Base-by-base conservation (phyloP, 2,113 vertebrate species). In the Panurus biarmicus region DNA sequence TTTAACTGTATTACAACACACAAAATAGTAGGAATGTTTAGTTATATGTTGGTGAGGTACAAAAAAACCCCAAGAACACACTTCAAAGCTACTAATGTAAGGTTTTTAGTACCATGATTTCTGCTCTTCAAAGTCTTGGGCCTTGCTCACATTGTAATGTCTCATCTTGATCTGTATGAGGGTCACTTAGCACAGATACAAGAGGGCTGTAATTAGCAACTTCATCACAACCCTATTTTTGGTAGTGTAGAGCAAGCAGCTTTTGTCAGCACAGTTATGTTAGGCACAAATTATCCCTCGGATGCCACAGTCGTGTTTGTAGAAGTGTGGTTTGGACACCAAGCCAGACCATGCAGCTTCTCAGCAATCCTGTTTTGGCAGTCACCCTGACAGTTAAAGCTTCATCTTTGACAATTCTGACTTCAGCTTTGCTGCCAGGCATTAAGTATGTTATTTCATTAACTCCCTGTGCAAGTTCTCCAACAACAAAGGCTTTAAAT, bases 311-410 rank as follows among this genome's bases (percentile, higher is more conserved):
- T 28, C 4, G 4, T 74, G 60, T 58, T 61, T 70, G 67, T 22
- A 67, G 54, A 83, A 85, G n/a, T 5, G 9, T 81, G 72, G 15
- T 93, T 78, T 85, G 70, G 54, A 93, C 70, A 88, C 36, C 20
- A 72, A 77, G 44, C 57, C 73, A 94, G 81, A 60, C 29, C 50
- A 81, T 72, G 9, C 66, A 91, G 85, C 62, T 94, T 79, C 82
- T 82, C 75, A 87, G 33, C 56, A 96, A 91, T 65, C 54, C 50
- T 85, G 21, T 48, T 87, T 91, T 91, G 90, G 90, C 87, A 95
- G 45, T 21, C 45, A 90, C 40, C 4, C n/a, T 54, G 42, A 83
- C 26, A 90, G 50, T 79, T 76, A 91, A 90, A 85, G 62, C 66
- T 89, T 87, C 57, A 85, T 75, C 78, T 94, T 61, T 73, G 28